Evolutionary conservation across 1,140 invertebrate genomes (phyloP).

Genomic region (Pachypeltis micranthus): DNA sequence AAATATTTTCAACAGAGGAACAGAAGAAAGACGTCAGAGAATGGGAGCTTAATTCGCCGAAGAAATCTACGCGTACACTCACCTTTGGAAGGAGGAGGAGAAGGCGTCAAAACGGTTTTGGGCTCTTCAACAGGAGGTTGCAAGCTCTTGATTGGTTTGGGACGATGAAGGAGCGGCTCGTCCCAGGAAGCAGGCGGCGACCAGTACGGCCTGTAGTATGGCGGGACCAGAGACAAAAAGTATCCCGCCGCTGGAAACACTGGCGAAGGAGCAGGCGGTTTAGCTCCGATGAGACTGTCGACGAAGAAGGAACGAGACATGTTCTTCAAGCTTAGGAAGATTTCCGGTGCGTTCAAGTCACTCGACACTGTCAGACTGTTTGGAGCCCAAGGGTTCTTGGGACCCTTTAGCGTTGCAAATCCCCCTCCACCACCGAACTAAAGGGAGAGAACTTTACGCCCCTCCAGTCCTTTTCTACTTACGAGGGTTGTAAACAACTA

Average conservation of each 20-base stretch:
- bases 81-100: slow-evolving; percentile 13
- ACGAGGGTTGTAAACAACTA: slow-evolving; percentile 15
- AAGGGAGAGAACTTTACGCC: too few relatives aligned
- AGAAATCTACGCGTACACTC: too few relatives aligned
- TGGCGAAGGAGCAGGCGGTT: slow-evolving; percentile 10
- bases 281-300: slow-evolving; percentile 24
- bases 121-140: neutral
- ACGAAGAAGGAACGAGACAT: slow-evolving; percentile 28
- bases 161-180: neutral
- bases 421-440: too few relatives aligned
- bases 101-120: slow-evolving; percentile 4
- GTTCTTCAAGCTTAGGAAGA: neutral
- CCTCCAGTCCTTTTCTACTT: slow-evolving; percentile 6
- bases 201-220: slow-evolving; percentile 13
- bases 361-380: slow-evolving; percentile 2
- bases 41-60: too few relatives aligned
- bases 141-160: slow-evolving; percentile 13
- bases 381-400: slow-evolving; percentile 1
- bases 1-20: too few relatives aligned
- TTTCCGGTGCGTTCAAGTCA: slow-evolving; percentile 2
- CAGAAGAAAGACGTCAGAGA: too few relatives aligned
- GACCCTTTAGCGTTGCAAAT: too few relatives aligned
- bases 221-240: slow-evolving; percentile 7
- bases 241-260: slow-evolving; percentile 15
- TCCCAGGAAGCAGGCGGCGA: slow-evolving; percentile 12